phyloP scores from a whole-genome alignment of 1,140 invertebrate species.

The Aphaenogaster ashmeadi region DNA sequence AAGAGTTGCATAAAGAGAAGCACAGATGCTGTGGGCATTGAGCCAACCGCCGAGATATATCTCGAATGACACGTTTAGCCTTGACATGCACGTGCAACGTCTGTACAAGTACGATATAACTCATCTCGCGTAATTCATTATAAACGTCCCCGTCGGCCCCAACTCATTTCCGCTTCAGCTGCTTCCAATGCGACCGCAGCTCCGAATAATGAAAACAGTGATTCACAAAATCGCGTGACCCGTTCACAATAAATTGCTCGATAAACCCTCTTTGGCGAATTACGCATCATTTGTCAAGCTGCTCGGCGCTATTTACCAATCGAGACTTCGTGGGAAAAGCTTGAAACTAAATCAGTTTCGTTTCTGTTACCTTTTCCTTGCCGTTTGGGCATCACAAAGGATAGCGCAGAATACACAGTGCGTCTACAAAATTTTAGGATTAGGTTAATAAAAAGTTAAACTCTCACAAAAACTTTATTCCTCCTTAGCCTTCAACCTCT shows the following conservation, averaged over 20 bases:
- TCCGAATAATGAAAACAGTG: slow-evolving; percentile 29
- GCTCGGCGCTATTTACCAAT: slow-evolving; percentile 12
- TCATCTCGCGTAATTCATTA: slow-evolving; percentile 31
- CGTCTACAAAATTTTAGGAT: too few species aligned
- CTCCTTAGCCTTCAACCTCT: too few species aligned
- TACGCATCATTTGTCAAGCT: slow-evolving; percentile 16
- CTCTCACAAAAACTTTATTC: too few species aligned
- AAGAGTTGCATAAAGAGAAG: not conserved
- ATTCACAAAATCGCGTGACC: slow-evolving; percentile 41
- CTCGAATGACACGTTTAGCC: slow-evolving; percentile 13
- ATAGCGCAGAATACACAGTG: too few species aligned
- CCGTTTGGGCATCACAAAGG: not conserved
- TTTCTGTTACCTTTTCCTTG: not conserved
- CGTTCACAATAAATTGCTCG: slow-evolving; percentile 4
- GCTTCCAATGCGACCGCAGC: not conserved
- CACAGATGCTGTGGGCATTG: not conserved
- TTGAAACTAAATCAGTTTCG: slow-evolving; percentile 5
- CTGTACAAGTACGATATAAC: not conserved
- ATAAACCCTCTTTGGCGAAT: not conserved
- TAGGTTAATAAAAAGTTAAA: too few species aligned
- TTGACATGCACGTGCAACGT: slow-evolving; percentile 46
- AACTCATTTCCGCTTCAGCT: slow-evolving; percentile 42
- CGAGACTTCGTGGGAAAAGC: slow-evolving; percentile 11
- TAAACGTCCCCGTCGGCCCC: not conserved
- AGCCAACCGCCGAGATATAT: not conserved